Evolutionary conservation across 2,113 vertebrate species (phyloP), one percentile per base, ranked within the genome.

Genomic region (Halcyon senegalensis): DNA sequence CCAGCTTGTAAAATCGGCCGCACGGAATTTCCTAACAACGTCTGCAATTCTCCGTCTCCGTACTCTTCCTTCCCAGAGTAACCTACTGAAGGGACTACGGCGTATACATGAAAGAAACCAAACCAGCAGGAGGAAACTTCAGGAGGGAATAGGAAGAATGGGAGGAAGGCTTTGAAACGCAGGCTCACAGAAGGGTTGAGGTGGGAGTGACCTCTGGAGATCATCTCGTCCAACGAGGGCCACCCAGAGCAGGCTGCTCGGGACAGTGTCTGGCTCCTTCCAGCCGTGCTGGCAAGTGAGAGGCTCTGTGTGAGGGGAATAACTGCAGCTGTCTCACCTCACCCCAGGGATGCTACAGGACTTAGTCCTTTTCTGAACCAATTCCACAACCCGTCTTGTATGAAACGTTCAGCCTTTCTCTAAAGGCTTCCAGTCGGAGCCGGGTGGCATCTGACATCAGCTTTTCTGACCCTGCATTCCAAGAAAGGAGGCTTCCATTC

Each of bases 401-500:
- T 0, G 1, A 63, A 83, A 85, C 2, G 0, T 59, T 82, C 55
- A 82, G 3, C 33, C 69, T 78, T 77, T 50, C 73, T 31, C 33
- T 33, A 75, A 78, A 43, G 63, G 44, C 35, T 73, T 92, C 75
- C 59, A 69, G 24, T 17, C 1, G 3, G 35, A 91, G 18, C 51
- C 44, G 48, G 44, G 69, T 67, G 41, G 74, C 25, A n/a, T 67
- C 50, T 67, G 81, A 87, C 66, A 43, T 50, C n/a, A 55, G 31
- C 64, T 93, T 60, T 89, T 51, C 78, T 43, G 60, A 50, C 2
- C 7, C 30, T 31, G 24, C 44, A 33, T 35, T 43, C 74, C 51
- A 56, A 75, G 37, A 89, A 77, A 90, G 51, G 56, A 78, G 51
- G 73, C 76, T 78, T 75, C 69, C 80, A 60, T 78, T 87, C 90